Percentiles rank a stretch among this genome's conserved stretches.
Conservation (phyloP, 2,888 invertebrate species). For the Linyphia triangularis region DNA sequence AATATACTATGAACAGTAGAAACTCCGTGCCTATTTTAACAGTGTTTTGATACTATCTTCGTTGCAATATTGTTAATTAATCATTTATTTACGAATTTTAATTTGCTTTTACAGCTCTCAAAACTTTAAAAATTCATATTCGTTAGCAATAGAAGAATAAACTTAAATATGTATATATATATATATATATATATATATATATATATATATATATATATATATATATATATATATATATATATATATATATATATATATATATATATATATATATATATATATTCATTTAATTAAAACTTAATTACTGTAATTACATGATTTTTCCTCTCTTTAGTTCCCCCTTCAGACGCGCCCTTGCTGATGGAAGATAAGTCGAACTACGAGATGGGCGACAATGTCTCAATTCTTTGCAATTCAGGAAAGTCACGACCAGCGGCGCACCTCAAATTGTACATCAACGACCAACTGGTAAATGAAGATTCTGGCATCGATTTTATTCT, state of each 20-base stretch:
- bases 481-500: too few species aligned
- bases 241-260: neutral
- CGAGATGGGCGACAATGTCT: constrained; percentile 70
- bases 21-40: too few species aligned
- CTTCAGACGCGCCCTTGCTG: constrained; percentile 56
- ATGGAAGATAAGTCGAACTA: constrained; percentile 60
- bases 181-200: neutral
- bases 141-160: neutral
- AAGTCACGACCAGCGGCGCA: constrained; percentile 60
- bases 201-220: neutral
- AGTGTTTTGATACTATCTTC: too few species aligned
- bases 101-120: too few species aligned
- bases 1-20: too few species aligned
- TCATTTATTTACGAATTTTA: too few species aligned
- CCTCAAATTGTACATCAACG: constrained; percentile 69
- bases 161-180: neutral
- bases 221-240: too few species aligned
- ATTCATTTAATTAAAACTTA: too few species aligned
- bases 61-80: too few species aligned
- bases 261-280: too few species aligned
- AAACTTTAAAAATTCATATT: too few species aligned
- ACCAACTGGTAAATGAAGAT: constrained; percentile 38
- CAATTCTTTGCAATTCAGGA: constrained; percentile 67
- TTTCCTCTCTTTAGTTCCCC: constrained; percentile 61
- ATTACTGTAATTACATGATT: too few species aligned